Base-by-base conservation (phyloP, 2,113 vertebrate genomes). In the Microcebus lehilahytsara region DNA sequence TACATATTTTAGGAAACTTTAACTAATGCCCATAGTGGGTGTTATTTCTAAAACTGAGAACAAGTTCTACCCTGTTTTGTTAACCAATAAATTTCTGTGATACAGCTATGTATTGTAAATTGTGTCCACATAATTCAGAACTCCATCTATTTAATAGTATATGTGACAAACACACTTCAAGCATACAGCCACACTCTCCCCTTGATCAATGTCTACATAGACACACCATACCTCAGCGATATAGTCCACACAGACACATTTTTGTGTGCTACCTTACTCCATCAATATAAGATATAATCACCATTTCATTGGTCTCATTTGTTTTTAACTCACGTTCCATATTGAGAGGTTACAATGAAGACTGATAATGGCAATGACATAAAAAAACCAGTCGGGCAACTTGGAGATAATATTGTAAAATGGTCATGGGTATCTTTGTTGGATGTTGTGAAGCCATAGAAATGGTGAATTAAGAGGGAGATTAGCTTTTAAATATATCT, bases 1-100 rank as follows among this genome's bases (percentile, higher is more conserved):
- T 30, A 95, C 75, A 89, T 85, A 78, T 60, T 81, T 96, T 83
- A 87, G 64, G 94, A 81, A 88, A 19, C 22, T 79, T 4, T 88
- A 85, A 84, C 37, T n/a, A 51, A 78, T 42, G 14, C 2, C 69
- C 17, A 77, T 16, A 42, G 30, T 92, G 30, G 27, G 4, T 89
- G 3, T 69, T 40, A 58, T 60, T 93, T 85, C 60, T 72, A 81
- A 92, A 90, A 46, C 40, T 46, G 46, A 91, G 27, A 93, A 88
- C 8, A 66, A 72, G 25, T 89, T 93, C 40, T 85, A 27, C 17
- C 10, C 30, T 85, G 27, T 83, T 92, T 89, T 30, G 16, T 81
- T 91, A 91, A 60, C 16, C 46, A 74, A 19, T 89, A 81, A 25
- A 53, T 51, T 42, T 40, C 23, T 87, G 16, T 95, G 23, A 40